Evolutionary conservation across 2,113 vertebrate genomes (phyloP), one percentile per base, ranked within the genome.

Genomic region (Oryzias woworae): DNA sequence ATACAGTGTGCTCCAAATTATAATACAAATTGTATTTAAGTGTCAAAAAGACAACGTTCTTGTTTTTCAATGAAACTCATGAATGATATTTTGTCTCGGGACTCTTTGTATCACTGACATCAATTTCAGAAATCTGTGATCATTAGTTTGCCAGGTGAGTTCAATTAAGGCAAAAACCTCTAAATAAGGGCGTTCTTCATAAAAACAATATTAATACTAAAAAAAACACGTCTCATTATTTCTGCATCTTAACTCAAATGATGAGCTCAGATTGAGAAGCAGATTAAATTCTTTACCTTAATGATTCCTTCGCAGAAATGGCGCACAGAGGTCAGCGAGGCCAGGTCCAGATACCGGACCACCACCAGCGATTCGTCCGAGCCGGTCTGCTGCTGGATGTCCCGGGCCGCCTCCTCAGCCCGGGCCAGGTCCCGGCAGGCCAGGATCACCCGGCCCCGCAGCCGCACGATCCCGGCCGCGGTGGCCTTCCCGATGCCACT

Each of bases 401-500:
- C 58, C 3, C 45, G 58, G 47, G 58, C 67, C 24, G 67, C 67
- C 45, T 55, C 67, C 52, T 62, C 51, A 1, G 67, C 67, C 14
- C 41, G 36, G 52, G 0, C 17, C 49, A 16, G 36, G 66, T 69
- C 58, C 41, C 67, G 67, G 5, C 67, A 69, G 14, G 67, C 67
- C 67, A 69, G 49, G 4, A 69, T 62, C 15, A 69, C 67, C 6
- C 67, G 67, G 0, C 67, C 58, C 36, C 42, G 58, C n/a, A 70
- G 67, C 53, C 24, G 55, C 58, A 62, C 67, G 3, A 70, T 45
- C n/a, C 52, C 67, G 5, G 67, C 58, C 17, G 36, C 52, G 3
- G 67, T 70, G 46, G 67, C 67, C 17, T 50, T 70, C 18, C 58
- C 67, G 41, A 62, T 62, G 22, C 67, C 67, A 24, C 67, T 70